Percentiles rank a stretch among this genome's conserved stretches.
Conservation (phyloP, 2,797 vertebrate genomes). For the Notoglanidium macrostoma region DNA sequence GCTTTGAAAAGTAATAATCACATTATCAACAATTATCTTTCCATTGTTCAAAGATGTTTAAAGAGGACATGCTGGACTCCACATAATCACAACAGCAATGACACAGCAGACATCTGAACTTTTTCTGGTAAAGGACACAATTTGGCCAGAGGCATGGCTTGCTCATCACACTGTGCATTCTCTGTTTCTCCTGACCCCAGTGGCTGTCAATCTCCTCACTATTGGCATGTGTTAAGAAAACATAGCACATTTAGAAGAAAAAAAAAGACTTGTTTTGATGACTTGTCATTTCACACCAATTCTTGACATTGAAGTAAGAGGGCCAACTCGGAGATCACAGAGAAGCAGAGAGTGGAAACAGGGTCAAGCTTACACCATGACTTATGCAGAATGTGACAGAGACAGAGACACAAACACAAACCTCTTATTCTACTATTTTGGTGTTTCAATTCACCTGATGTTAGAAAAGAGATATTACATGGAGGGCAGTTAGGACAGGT, state of each 20-base stretch:
- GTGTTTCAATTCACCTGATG: conserved; percentile 15
- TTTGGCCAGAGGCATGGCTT: conserved; percentile 24
- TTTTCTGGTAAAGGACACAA: conserved; percentile 46
- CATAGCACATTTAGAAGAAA: background rate
- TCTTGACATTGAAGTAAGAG: background rate
- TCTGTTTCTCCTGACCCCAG: conserved; percentile 47
- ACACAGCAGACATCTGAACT: conserved; percentile 51
- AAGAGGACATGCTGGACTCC: conserved; percentile 45
- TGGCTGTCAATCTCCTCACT: conserved; percentile 6
- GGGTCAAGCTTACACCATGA: conserved; percentile 46
- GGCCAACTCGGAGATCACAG: conserved; percentile 39
- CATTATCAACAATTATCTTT: conserved; percentile 12
- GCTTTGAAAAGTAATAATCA: background rate
- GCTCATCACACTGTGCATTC: conserved; percentile 34
- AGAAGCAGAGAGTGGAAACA: conserved; percentile 50
- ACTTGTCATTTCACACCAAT: conserved; percentile 37
- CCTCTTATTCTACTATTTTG: conserved; percentile 31
- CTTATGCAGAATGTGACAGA: conserved; percentile 56
- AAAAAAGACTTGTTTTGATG: conserved; percentile 14
- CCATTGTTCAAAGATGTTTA: background rate
- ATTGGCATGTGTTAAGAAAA: conserved; percentile 29
- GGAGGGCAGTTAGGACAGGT: conserved; percentile 37
- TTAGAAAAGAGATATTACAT: conserved; percentile 38
- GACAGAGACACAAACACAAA: conserved; percentile 66
- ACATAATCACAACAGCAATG: conserved; percentile 55